Base-by-base conservation (phyloP, 2,888 invertebrate genomes). In the Limnephilus lunatus region DNA sequence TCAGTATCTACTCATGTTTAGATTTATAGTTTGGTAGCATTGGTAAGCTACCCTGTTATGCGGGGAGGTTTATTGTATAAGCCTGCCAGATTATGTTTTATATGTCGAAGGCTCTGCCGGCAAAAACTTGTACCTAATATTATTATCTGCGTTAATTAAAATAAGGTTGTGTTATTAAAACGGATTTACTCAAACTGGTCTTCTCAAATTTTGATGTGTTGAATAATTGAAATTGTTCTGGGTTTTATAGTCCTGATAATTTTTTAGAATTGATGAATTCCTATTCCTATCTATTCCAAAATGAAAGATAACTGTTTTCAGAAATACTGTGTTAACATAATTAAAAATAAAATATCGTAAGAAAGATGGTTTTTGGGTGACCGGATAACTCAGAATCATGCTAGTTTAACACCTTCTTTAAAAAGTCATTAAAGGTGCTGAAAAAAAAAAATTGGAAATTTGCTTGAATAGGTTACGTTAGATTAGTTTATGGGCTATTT, bases 11-110 rank as follows among this genome's bases (percentile, higher is more conserved):
- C 86, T 86, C 86, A 86, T 86, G 86, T 86, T 39, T 31, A 86
- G 85, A 86, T 86, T 86, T 86, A 86, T 86, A 86, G 86, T 86
- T 86, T 48, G 44, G 86, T 44, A n/a, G 44, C 86, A 86, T 86
- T 44, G 86, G 86, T 86, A 86, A 86, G 86, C 86, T 86, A 86
- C 31, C 86, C 44, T 86, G 86, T 48, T 86, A 86, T 86, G 14
- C 44, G 44, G 86, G n/a, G 3, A 86, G 86, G 48, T 86, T 86
- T 86, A 86, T 44, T 25, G 35, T 86, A 44, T 86, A 86, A 86
- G 44, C 86, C 44, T 48, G 86, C n/a, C 30, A 86, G 86, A 86
- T 86, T 86, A 86, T 86, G 44, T 86, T 86, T 86, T 86, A 86
- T 86, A 48, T 30, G 48, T 44, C 44, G n/a, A 44, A 30, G n/a